phyloP scores from a whole-genome alignment of 2,888 invertebrate genomes.

The Taphrorychus bicolor region DNA sequence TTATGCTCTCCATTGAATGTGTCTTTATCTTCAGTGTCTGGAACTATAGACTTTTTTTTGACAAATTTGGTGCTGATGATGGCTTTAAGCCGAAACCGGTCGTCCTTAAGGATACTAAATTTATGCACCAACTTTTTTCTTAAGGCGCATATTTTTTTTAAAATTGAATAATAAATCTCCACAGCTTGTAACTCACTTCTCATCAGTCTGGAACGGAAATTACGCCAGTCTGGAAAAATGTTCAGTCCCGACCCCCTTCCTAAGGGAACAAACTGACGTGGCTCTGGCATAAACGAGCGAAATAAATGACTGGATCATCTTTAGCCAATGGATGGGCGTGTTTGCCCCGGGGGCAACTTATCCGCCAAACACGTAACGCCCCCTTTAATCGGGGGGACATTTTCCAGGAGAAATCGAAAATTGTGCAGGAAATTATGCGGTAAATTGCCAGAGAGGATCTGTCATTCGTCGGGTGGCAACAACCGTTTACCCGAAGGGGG shows the following conservation, averaged over 20 bases:
- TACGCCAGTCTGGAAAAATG: constrained; percentile 17
- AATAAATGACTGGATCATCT: constrained; percentile 12
- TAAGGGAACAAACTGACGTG: background rate
- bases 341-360: constrained; percentile 33
- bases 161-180: too few relatives aligned
- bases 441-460: constrained; percentile 21
- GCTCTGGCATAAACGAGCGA: background rate
- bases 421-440: constrained; percentile 38
- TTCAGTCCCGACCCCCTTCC: too few relatives aligned
- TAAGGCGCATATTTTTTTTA: background rate
- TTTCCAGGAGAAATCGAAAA: constrained; percentile 30
- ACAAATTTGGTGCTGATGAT: too few relatives aligned
- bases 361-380: constrained; percentile 30
- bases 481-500: constrained; percentile 5
- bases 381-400: constrained; percentile 26
- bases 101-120: too few relatives aligned
- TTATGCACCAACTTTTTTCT: background rate
- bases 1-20: too few relatives aligned
- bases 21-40: too few relatives aligned
- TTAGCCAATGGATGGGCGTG: constrained; percentile 28
- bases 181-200: background rate
- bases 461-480: constrained; percentile 17
- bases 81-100: too few relatives aligned
- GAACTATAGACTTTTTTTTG: too few relatives aligned
- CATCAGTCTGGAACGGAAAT: constrained; percentile 19